Evolutionary conservation across 2,888 invertebrate species (phyloP).

Genomic region (Drymonia ruficornis): DNA sequence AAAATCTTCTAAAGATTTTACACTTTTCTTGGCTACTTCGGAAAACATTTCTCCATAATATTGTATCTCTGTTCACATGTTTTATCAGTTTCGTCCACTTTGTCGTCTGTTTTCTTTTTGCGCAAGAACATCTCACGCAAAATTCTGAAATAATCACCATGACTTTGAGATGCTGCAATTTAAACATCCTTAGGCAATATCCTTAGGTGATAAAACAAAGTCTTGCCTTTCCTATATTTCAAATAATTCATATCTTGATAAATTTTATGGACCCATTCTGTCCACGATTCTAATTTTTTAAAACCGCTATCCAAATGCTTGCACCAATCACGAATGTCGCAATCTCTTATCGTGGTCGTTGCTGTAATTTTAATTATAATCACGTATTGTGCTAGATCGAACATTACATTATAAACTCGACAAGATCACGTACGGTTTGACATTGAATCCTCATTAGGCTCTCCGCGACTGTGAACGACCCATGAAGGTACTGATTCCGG

Average conservation of each 20-base stretch:
- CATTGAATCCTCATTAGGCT: slow-evolving; percentile 38
- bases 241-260: slow-evolving; percentile 44
- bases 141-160: slow-evolving; percentile 8
- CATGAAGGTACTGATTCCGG: slow-evolving; percentile 23
- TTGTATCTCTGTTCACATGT: slow-evolving; percentile 50
- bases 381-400: neutral
- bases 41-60: slow-evolving; percentile 54
- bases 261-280: slow-evolving; percentile 58
- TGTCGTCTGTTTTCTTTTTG: slow-evolving; percentile 16
- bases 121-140: slow-evolving; percentile 1
- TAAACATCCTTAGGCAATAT: neutral
- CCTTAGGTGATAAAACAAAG: neutral
- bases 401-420: neutral
- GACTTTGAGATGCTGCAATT: neutral
- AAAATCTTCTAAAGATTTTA: slow-evolving; percentile 38
- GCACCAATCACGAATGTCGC: slow-evolving; percentile 56
- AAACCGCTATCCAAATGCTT: slow-evolving; percentile 56
- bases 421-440: neutral
- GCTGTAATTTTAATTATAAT: slow-evolving; percentile 3
- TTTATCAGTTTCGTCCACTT: slow-evolving; percentile 48
- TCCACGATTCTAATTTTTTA: slow-evolving; percentile 62
- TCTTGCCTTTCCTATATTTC: slow-evolving; percentile 45
- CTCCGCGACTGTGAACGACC: slow-evolving; percentile 26
- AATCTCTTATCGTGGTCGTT: slow-evolving; percentile 20
- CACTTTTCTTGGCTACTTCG: slow-evolving; percentile 42